Evolutionary conservation across 2,113 vertebrate species (phyloP).

Genomic region (Actinemys pallida): DNA sequence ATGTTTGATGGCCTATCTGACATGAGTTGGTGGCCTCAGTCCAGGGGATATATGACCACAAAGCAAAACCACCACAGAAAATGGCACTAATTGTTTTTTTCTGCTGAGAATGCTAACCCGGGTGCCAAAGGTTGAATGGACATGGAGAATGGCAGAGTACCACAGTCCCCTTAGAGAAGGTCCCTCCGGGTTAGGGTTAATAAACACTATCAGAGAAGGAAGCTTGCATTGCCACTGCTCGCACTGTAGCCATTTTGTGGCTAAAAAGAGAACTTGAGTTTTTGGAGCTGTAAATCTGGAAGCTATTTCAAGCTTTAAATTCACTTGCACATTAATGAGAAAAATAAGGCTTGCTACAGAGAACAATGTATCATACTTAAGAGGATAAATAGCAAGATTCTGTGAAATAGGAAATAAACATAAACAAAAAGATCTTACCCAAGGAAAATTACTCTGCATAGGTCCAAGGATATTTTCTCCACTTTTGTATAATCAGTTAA

Average conservation of each 20-base stretch:
- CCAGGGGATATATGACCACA: no score
- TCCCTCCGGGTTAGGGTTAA: no score
- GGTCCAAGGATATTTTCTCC: neutral
- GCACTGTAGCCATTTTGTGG: neutral
- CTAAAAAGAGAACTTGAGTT: neutral
- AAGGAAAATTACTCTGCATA: neutral
- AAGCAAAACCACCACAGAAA: no score
- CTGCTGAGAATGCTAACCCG: no score
- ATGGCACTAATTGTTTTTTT: no score
- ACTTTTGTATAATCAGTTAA: neutral
- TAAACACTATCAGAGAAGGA: no score
- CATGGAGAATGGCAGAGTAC: no score
- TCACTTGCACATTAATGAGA: neutral
- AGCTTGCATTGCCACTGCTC: accelerated
- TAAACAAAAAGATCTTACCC: neutral
- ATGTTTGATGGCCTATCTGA: no score
- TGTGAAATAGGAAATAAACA: neutral
- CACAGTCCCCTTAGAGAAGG: no score
- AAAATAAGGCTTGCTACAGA: neutral
- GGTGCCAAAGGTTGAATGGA: no score
- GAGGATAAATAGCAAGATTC: neutral
- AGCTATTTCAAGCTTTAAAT: neutral
- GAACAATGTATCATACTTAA: neutral
- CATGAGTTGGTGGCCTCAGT: no score
- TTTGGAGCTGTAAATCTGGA: neutral